Evolutionary conservation across 2,888 invertebrate genomes (phyloP), one percentile per base, ranked within the genome.

Genomic region (Drosophila paranaensis): DNA sequence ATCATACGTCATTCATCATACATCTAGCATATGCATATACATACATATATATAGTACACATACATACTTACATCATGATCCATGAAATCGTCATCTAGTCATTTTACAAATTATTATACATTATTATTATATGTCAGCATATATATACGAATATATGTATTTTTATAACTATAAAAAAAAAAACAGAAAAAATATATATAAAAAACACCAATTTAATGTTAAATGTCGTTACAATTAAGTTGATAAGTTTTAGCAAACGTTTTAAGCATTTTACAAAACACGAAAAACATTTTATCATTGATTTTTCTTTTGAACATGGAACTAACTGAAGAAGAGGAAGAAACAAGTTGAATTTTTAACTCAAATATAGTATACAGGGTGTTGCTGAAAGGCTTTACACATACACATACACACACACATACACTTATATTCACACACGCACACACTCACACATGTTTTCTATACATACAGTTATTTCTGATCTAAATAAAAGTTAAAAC

Each of bases 161-260:
- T 82, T 82, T 87, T 82, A 82, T 82, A 83, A 80, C 65, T 71
- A 55, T 37, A 60, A 50, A 56, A 20, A 57, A 50, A 37, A 46
- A 40, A n/a, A 40, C 13, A 39, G 6, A 40, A 10, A 20, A 10
- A 2, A 33, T 33, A 33, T 33, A 33, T 33, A 55, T 40, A 74
- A 63, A 20, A 60, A 86, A 85, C 83, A 88, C 82, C 81, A 81
- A 84, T 86, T 78, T 74, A 88, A 84, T 84, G 83, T 84, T 84
- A 86, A 84, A 85, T 86, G 88, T 83, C 83, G 88, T 84, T 88
- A 86, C 55, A 82, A 82, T 83, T 84, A 88, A 88, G 88, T 84
- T 88, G 82, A 77, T 86, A 87, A 82, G 88, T 86, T 86, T 83
- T 88, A 87, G 82, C 76, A 27, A 83, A 81, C 81, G 74, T 76